phyloP scores from a whole-genome alignment of 2,797 vertebrate species.

The Pagetopsis macropterus region DNA sequence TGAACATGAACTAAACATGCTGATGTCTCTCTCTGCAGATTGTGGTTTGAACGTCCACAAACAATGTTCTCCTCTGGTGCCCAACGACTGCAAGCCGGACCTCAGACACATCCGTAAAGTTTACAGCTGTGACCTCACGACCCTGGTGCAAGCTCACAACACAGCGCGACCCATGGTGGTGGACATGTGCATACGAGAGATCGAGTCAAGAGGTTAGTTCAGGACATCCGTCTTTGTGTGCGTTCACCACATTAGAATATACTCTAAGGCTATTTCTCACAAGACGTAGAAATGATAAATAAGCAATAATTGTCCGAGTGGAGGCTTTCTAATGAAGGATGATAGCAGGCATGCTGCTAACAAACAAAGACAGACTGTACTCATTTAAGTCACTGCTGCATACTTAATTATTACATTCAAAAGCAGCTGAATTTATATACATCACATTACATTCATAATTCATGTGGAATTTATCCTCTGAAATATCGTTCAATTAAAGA shows the following conservation, averaged over 20 bases:
- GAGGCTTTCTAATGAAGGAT: constrained; percentile 1
- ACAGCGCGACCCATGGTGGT: constrained; percentile 98
- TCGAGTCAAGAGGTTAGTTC: constrained; percentile 95
- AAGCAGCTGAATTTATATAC: neutral
- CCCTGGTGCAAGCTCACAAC: constrained; percentile 94
- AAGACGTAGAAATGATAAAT: neutral
- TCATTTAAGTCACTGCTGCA: neutral
- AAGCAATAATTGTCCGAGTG: neutral
- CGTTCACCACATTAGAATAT: neutral
- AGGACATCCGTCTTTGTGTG: neutral
- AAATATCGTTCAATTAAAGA: no score
- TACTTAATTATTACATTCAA: neutral
- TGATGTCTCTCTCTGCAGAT: constrained; percentile 80
- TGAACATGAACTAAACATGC: constrained; percentile 7
- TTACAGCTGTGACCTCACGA: constrained; percentile 99
- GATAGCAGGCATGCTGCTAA: neutral
- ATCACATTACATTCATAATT: neutral
- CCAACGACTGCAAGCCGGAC: constrained; percentile 96
- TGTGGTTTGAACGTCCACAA: constrained; percentile 99
- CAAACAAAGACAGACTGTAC: neutral
- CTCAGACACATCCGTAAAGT: constrained; percentile 98
- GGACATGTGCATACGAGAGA: constrained; percentile 99
- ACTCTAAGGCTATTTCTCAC: no score
- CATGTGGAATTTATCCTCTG: neutral
- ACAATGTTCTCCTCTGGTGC: constrained; percentile 96